Base-by-base conservation (phyloP, 1,140 invertebrate genomes). In the Sarcophaga bullata region DNA sequence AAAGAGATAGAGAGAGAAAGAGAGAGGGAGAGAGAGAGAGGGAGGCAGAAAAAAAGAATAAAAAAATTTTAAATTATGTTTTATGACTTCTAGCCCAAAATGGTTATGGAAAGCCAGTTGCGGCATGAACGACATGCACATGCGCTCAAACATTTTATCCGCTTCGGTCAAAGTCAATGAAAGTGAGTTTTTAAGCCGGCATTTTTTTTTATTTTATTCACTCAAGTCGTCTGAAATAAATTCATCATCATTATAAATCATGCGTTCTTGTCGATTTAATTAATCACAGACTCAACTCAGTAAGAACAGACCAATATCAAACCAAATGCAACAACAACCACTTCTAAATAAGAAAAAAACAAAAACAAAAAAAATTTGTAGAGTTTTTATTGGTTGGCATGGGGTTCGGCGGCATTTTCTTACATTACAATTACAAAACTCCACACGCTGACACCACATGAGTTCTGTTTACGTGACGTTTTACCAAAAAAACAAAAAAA, bases 161-260 rank as follows among this genome's bases (percentile, higher is more conserved):
- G 75, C 15, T 17, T 78, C 75, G 75, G 75, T 78, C 75, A 78
- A 78, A 78, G 75, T 78, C 75, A 78, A 78, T 78, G 50, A 78
- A 78, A 78, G 50, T 49, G 17, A 50, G n/a, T 50, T 50, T 50
- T 50, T 50, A 78, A 78, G 75, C 75, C 48, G 75, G 50, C 17
- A 49, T 78, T 78, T 78, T 37, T n/a, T 37, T 37, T 37, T 17
- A 78, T 15, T 78, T 78, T 52, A 48, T 78, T 78, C 47, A 76
- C 37, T 47, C 46, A 46, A n/a, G 48, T 78, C 80, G 85, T 85
- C 87, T 85, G 87, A 88, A 88, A 88, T 88, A 88, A 88, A 88
- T 88, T 88, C 87, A 84, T 88, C 25, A 37, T 37, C 87, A 88
- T 87, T 88, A 88, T 88, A 88, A 88, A 88, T 88, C 87, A 88